phyloP scores from a whole-genome alignment of 2,113 vertebrate genomes.

The Anoplopoma fimbria region DNA sequence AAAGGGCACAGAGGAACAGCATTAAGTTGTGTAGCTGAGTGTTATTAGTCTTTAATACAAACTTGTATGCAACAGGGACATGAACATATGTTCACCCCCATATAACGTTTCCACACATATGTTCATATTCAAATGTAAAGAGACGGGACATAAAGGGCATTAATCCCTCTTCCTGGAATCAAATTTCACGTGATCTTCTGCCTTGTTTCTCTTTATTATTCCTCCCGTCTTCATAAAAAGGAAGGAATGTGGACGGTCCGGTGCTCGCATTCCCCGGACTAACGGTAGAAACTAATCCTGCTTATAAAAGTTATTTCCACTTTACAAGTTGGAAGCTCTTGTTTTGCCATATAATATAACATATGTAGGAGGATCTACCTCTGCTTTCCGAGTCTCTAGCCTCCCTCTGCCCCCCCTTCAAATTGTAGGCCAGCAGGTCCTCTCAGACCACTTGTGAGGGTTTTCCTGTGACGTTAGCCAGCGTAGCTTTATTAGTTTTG shows the following conservation, averaged over 20 bases:
- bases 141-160: neutral
- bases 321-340: constrained; percentile 1
- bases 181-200: neutral
- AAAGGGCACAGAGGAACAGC: neutral
- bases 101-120: neutral
- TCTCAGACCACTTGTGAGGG: constrained; percentile 52
- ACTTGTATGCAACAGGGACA: neutral
- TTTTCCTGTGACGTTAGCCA: constrained; percentile 73
- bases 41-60: neutral
- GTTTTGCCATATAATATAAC: neutral
- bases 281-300: constrained; percentile 13
- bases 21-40: neutral
- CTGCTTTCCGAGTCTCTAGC: constrained; percentile 17
- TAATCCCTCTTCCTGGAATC: neutral
- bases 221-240: constrained; percentile 6
- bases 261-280: constrained; percentile 2
- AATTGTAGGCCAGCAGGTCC: constrained; percentile 36
- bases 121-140: neutral
- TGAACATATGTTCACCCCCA: neutral
- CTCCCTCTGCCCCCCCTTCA: constrained; percentile 9
- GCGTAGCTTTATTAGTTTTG: constrained; percentile 77
- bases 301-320: constrained; percentile 28
- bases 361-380: constrained; percentile 4
- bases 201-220: constrained; percentile 11
- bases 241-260: constrained; percentile 22